These are phyloP conservation scores for Lycaon pictus DNA, from an alignment of 2,113 vertebrate species.

Conservation along the genomic window DNA sequence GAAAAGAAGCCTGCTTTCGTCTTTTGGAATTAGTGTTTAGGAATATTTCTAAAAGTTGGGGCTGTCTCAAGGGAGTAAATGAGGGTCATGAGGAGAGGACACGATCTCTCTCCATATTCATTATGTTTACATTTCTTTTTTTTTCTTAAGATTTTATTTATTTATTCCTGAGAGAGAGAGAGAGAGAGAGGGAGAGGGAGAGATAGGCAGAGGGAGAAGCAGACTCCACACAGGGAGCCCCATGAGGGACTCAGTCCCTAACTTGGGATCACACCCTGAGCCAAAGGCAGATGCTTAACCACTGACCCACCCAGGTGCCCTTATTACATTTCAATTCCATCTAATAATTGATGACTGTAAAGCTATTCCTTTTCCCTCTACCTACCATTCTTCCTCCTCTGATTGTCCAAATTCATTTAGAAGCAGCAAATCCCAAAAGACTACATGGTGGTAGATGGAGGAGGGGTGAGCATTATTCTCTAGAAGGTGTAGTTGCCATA, in stretches of 20 bases:
- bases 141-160: too few species aligned
- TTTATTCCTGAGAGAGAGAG: too few species aligned
- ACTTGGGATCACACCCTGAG: too few species aligned
- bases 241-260: too few species aligned
- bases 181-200: too few species aligned
- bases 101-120: neutral
- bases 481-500: neutral
- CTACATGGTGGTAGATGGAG: neutral
- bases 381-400: neutral
- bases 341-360: neutral
- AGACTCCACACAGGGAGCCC: too few species aligned
- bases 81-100: neutral
- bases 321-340: neutral
- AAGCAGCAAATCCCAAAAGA: neutral
- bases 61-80: neutral
- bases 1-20: neutral
- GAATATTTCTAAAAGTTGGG: slow-evolving; percentile 45
- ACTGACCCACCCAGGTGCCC: too few species aligned
- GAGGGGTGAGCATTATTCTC: too few species aligned
- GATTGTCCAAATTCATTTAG: neutral
- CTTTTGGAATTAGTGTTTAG: neutral
- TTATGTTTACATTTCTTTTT: neutral
- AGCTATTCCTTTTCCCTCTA: neutral
- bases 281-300: too few species aligned
- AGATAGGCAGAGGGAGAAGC: too few species aligned